These are phyloP conservation scores for Zaprionus davidi DNA, from an alignment of 1,140 invertebrate genomes.

Conservation along the genomic window DNA sequence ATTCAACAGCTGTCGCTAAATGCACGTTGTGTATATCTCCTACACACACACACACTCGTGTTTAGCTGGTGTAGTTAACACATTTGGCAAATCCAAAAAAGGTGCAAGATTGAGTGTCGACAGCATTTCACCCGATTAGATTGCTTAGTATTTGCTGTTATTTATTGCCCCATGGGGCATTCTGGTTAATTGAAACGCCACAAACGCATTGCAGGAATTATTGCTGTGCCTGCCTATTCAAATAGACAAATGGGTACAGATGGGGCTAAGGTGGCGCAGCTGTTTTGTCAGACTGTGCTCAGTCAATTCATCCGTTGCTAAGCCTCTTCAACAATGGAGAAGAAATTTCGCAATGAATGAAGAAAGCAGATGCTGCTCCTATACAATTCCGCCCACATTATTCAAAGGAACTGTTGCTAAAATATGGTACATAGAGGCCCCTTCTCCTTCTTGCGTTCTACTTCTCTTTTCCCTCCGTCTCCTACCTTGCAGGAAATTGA, in stretches of 20 bases:
- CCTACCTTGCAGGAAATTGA: too few relatives aligned
- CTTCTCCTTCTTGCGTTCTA: too few relatives aligned
- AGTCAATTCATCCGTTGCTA: not conserved
- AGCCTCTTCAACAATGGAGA: not conserved
- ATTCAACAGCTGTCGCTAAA: slow-evolving; percentile 21
- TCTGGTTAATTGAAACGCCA: not conserved
- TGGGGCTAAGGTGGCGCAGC: not conserved
- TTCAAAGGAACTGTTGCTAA: too few relatives aligned
- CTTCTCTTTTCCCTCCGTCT: too few relatives aligned
- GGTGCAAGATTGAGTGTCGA: slow-evolving; percentile 13
- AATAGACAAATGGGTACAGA: not conserved
- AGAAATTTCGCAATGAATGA: not conserved
- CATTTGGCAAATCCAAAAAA: slow-evolving; percentile 7
- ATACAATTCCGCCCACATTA: not conserved
- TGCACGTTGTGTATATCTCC: slow-evolving; percentile 40
- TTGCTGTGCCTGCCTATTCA: too few relatives aligned
- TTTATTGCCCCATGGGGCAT: not conserved
- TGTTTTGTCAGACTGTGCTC: not conserved
- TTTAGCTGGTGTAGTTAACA: slow-evolving; percentile 39
- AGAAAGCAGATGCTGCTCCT: not conserved
- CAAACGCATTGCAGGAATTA: not conserved
- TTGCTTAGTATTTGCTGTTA: slow-evolving; percentile 12
- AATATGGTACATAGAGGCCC: too few relatives aligned
- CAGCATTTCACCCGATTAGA: slow-evolving; percentile 16
- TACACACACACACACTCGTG: not conserved